Conservation (phyloP, 2,113 vertebrate species). For the Chiloscyllium plagiosum region DNA sequence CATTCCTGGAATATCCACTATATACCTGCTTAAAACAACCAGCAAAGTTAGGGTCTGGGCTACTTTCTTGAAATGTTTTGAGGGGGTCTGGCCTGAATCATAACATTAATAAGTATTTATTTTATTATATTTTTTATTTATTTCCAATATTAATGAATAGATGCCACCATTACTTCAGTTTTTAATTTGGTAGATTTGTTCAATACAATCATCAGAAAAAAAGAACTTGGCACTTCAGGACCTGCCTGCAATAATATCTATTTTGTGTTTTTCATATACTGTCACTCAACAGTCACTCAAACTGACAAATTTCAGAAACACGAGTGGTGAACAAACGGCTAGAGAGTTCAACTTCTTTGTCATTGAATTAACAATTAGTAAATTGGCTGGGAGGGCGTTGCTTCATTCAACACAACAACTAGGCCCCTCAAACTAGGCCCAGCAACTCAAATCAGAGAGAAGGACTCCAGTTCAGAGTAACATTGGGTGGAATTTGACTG, state of each 20-base stretch:
- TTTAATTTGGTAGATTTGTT: not conserved
- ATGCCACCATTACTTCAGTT: not conserved
- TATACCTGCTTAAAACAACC: too few relatives aligned
- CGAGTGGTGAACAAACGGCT: not conserved
- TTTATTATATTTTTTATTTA: not conserved
- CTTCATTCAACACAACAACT: too few relatives aligned
- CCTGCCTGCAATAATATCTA: not conserved
- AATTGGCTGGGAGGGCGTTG: too few relatives aligned
- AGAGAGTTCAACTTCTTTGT: not conserved
- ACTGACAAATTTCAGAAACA: not conserved
- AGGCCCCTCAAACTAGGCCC: too few relatives aligned
- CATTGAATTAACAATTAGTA: not conserved
- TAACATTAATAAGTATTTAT: too few relatives aligned
- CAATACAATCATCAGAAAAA: not conserved
- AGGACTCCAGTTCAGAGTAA: too few relatives aligned
- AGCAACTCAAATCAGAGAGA: too few relatives aligned
- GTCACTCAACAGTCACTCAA: not conserved
- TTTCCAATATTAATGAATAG: not conserved
- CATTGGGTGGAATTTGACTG: too few relatives aligned
- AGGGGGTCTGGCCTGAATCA: too few relatives aligned
- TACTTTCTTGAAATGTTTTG: too few relatives aligned
- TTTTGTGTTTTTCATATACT: not conserved
- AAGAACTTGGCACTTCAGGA: not conserved
- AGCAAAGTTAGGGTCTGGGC: too few relatives aligned
- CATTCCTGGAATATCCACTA: too few relatives aligned